Evolutionary conservation across 2,888 invertebrate species (phyloP), one percentile per base, ranked within the genome.

Genomic region (Thera obeliscata): DNA sequence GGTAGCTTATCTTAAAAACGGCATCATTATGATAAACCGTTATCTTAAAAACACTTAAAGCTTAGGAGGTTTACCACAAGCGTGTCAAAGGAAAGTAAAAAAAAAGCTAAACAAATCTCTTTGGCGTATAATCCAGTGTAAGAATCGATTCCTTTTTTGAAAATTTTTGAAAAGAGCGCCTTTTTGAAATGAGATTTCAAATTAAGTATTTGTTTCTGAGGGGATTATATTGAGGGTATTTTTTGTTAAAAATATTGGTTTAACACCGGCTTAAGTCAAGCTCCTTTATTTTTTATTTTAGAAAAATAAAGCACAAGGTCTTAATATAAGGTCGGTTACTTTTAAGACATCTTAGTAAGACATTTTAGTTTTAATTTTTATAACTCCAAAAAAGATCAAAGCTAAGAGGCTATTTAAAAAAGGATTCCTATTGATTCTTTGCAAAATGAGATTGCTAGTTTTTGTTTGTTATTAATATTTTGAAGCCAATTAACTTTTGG

Each of bases 1-100:
- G 77, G 86, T 82, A 86, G 85, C 87, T 88, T 89, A 89, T 89
- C 89, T 85, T 57, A 71, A 83, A 87, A 87, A 86, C 77, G 80
- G 75, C 75, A 73, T 80, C 80, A 87, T 89, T 88, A 84, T 83
- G 89, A 89, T 89, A 88, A 81, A 73, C 64, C 77, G 81, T 82
- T 85, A 85, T 84, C 85, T 78, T 52, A 62, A 64, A 38, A 54
- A 49, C 38, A 50, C 70, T 68, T 69, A 67, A 76, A 73, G 74
- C 70, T 73, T 61, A 73, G 75, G 73, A 77, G 77, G 80, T 78
- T 80, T 76, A 65, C 57, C 57, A 63, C 48, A 69, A 75, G 74
- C 64, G 73, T 77, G 70, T 77, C 80, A 82, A 83, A 81, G 77
- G 75, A 76, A 78, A 77, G 70, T 73, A 67, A 70, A 78, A 67